These are phyloP conservation scores for Leptosomus discolor DNA, from an alignment of 2,113 vertebrate genomes.

Conservation along the genomic window DNA sequence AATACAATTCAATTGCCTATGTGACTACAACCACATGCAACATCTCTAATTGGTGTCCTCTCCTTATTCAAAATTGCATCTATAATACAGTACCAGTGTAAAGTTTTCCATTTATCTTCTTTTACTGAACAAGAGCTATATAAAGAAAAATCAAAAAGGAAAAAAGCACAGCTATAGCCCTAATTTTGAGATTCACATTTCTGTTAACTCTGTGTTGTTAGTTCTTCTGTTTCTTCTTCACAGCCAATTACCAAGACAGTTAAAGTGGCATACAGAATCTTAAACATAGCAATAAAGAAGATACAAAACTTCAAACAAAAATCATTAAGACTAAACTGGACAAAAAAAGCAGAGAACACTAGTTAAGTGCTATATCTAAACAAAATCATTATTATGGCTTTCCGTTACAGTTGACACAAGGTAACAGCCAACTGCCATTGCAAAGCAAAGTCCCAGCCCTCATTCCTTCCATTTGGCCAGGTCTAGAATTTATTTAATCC, in stretches of 20 bases:
- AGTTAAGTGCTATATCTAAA: background rate
- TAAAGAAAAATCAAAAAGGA: background rate
- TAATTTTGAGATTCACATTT: background rate
- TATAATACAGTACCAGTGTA: background rate
- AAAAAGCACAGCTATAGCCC: background rate
- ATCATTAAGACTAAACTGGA: background rate
- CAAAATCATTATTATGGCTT: background rate
- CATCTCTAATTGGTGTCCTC: background rate
- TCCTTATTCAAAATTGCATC: background rate
- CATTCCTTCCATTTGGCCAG: background rate
- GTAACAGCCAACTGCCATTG: background rate
- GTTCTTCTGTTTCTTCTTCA: background rate
- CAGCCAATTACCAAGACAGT: background rate
- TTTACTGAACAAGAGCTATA: background rate
- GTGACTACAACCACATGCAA: background rate
- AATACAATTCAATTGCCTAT: background rate
- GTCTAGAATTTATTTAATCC: background rate
- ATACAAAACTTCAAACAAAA: background rate
- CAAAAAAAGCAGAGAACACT: background rate
- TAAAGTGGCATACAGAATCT: background rate
- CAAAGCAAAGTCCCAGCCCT: background rate
- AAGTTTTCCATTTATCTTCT: background rate
- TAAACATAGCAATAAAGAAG: background rate
- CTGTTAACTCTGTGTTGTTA: background rate
- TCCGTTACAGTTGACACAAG: background rate